phyloP scores from a whole-genome alignment of 2,797 vertebrate species.

The Remorina albescens region DNA sequence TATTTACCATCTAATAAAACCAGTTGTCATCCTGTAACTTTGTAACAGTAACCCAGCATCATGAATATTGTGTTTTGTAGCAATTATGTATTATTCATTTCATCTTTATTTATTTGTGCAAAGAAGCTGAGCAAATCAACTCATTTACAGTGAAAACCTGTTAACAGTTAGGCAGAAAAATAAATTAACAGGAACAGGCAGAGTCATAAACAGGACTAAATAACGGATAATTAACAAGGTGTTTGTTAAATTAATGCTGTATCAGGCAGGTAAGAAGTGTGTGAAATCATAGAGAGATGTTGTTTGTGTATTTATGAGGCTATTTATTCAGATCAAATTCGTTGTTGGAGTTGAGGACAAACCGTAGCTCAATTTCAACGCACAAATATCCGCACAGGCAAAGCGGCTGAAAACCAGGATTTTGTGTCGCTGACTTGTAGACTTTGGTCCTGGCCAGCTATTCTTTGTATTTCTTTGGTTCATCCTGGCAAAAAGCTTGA shows the following conservation, averaged over 20 bases:
- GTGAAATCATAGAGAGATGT: neutral
- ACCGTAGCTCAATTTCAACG: neutral
- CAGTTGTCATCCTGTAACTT: neutral
- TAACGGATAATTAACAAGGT: neutral
- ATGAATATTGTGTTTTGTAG: neutral
- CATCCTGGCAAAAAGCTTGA: conserved; percentile 46
- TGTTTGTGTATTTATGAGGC: neutral
- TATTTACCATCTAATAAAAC: neutral
- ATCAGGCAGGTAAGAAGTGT: neutral
- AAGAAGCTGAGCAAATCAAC: neutral
- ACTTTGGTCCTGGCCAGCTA: conserved; percentile 32
- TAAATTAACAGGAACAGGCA: neutral
- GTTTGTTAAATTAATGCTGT: conserved; percentile 1
- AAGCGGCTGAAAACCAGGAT: conserved; percentile 37
- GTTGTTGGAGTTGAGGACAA: neutral
- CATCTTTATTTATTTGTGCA: neutral
- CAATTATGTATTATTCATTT: neutral
- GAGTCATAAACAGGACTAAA: conserved; percentile 1
- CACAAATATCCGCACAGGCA: conserved; percentile 6
- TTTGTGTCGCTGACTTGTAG: conserved; percentile 47
- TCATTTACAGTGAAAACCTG: neutral
- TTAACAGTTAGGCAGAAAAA: neutral
- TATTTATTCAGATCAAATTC: conserved; percentile 9
- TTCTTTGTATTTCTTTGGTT: conserved; percentile 55
- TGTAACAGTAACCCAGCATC: neutral